Conservation (phyloP, 2,888 invertebrate genomes). For the Pycnomerus fuliginosus region DNA sequence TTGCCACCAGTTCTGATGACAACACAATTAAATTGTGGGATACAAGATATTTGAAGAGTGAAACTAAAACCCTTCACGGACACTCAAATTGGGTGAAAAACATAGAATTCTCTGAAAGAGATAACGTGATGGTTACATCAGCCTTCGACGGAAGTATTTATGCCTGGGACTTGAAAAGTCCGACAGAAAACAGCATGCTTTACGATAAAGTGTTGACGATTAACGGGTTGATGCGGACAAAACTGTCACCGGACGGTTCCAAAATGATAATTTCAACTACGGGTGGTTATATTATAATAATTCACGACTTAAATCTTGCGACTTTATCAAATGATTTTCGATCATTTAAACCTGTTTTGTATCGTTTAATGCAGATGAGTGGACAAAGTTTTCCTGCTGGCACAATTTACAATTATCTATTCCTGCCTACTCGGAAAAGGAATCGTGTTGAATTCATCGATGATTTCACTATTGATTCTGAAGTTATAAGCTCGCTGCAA, state of each 20-base stretch:
- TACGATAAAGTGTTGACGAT: conserved; percentile 85
- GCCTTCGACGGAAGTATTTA: conserved; percentile 92
- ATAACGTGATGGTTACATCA: conserved; percentile 83
- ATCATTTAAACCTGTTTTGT: conserved; percentile 88
- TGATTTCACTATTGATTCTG: conserved; percentile 92
- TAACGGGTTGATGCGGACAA: conserved; percentile 81
- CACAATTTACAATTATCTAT: conserved; percentile 78
- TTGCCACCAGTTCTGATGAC: conserved; percentile 94
- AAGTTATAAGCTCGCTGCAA: conserved; percentile 85
- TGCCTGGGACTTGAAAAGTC: conserved; percentile 91
- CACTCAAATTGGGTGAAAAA: conserved; percentile 97
- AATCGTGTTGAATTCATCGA: conserved; percentile 89
- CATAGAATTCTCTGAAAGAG: conserved; percentile 85
- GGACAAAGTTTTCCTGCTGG: conserved; percentile 79
- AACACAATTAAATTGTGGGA: conserved; percentile 93
- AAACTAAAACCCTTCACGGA: conserved; percentile 75
- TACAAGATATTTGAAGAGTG: conserved; percentile 76
- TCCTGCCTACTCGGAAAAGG: conserved; percentile 68
- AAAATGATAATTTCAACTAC: conserved; percentile 92
- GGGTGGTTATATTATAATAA: conserved; percentile 83
- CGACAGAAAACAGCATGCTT: conserved; percentile 73
- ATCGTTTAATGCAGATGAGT: conserved; percentile 85
- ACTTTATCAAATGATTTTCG: conserved; percentile 77
- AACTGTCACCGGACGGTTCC: conserved; percentile 79
- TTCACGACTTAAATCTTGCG: conserved; percentile 83